Evolutionary conservation across 2,888 invertebrate genomes (phyloP).

Genomic region (Mesoligia furuncula): DNA sequence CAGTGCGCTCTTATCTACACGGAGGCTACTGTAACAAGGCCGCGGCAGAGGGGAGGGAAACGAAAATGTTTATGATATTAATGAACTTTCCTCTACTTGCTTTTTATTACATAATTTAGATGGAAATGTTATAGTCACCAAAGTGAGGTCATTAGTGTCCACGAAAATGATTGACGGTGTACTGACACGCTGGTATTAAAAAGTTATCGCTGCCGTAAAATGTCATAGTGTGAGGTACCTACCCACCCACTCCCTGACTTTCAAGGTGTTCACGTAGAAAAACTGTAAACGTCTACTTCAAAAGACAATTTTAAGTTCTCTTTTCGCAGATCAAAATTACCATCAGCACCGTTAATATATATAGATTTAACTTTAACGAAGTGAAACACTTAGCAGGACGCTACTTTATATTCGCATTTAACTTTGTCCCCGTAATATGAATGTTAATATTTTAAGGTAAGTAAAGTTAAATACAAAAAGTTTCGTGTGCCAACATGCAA

Average conservation of each 20-base stretch:
- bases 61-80: slow-evolving; percentile 79
- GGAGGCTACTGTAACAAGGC: slow-evolving; percentile 73
- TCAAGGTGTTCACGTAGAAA: not conserved
- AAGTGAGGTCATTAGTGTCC: slow-evolving; percentile 77
- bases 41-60: slow-evolving; percentile 72
- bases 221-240: slow-evolving; percentile 14
- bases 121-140: slow-evolving; percentile 77
- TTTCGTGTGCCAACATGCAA: slow-evolving; percentile 37
- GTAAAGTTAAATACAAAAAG: slow-evolving; percentile 54
- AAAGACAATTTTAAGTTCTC: slow-evolving; percentile 33
- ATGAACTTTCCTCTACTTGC: slow-evolving; percentile 79
- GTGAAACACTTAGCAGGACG: slow-evolving; percentile 43
- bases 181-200: slow-evolving; percentile 64
- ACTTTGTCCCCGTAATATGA: slow-evolving; percentile 39
- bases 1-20: slow-evolving; percentile 74
- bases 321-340: slow-evolving; percentile 37
- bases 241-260: not conserved
- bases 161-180: slow-evolving; percentile 73
- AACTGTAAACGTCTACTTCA: slow-evolving; percentile 10
- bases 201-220: slow-evolving; percentile 60
- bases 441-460: slow-evolving; percentile 46
- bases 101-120: slow-evolving; percentile 78
- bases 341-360: slow-evolving; percentile 37
- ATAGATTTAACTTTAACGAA: slow-evolving; percentile 53
- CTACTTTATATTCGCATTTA: slow-evolving; percentile 43